These are phyloP conservation scores for Accipiter cooperii DNA, from an alignment of 2,113 vertebrate genomes.

Conservation along the genomic window DNA sequence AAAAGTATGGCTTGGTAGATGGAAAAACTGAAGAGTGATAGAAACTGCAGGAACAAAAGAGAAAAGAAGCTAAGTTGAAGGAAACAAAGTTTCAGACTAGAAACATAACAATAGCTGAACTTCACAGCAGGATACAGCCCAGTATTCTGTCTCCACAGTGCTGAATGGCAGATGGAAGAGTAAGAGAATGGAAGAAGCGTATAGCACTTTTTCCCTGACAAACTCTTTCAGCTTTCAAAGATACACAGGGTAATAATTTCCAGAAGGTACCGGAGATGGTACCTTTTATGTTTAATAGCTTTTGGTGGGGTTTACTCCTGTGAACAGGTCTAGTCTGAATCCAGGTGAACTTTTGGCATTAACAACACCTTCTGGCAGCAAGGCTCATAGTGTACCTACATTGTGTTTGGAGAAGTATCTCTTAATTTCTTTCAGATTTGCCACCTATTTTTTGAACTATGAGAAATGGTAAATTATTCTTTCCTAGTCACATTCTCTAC, in stretches of 20 bases:
- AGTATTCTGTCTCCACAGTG: neutral
- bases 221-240: neutral
- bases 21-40: neutral
- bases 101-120: neutral
- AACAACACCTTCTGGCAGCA: neutral
- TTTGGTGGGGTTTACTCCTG: neutral
- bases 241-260: neutral
- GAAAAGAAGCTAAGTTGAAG: neutral
- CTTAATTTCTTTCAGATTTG: neutral
- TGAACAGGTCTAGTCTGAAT: neutral
- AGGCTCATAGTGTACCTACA: neutral
- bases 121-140: neutral
- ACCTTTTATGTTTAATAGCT: neutral
- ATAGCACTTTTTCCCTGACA: neutral
- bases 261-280: neutral
- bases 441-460: neutral
- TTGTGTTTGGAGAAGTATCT: neutral
- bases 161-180: neutral
- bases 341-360: neutral
- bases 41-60: neutral
- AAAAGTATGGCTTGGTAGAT: neutral
- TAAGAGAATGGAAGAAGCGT: neutral
- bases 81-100: neutral
- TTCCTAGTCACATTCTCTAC: neutral
- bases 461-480: fast-evolving